Evolutionary conservation across 2,888 invertebrate genomes (phyloP).

Genomic region (Dasysyrphus albostriatus): DNA sequence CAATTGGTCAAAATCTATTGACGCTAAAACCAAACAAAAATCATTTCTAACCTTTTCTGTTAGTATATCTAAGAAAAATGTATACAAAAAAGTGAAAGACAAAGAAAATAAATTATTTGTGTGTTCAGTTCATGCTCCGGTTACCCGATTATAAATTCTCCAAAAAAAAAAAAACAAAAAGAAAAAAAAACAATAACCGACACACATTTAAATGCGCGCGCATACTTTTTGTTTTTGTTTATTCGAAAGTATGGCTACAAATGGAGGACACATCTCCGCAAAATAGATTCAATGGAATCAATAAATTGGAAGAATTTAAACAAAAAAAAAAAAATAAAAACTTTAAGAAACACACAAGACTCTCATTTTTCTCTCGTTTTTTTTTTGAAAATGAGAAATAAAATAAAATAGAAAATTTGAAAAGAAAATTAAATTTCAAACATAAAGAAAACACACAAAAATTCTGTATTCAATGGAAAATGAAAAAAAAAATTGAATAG

Average conservation of each 20-base stretch:
- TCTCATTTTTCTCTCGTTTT: background rate
- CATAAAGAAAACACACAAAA: slow-evolving; percentile 38
- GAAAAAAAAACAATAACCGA: background rate
- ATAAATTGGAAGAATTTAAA: slow-evolving; percentile 29
- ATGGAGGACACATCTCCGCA: slow-evolving; percentile 51
- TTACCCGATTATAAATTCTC: slow-evolving; percentile 38
- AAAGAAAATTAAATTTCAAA: slow-evolving; percentile 35
- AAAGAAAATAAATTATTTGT: background rate
- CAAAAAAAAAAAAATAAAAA: background rate
- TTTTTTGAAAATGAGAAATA: slow-evolving; percentile 17
- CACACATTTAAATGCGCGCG: slow-evolving; percentile 57
- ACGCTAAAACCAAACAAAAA: too few species aligned
- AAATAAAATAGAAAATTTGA: slow-evolving; percentile 5
- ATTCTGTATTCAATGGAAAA: slow-evolving; percentile 41
- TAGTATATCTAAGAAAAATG: too few species aligned
- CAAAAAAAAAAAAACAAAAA: slow-evolving; percentile 22
- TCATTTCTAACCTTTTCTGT: too few species aligned
- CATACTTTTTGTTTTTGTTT: slow-evolving; percentile 33
- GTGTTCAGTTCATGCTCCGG: background rate
- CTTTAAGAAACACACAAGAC: slow-evolving; percentile 1
- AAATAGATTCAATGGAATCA: slow-evolving; percentile 37
- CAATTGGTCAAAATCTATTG: too few species aligned
- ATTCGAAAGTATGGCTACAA: slow-evolving; percentile 20
- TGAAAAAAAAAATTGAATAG: slow-evolving; percentile 24
- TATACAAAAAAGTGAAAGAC: background rate